Conservation (phyloP, 37 sponge, comb jelly and placozoan species). For the Axinella damicornis region DNA sequence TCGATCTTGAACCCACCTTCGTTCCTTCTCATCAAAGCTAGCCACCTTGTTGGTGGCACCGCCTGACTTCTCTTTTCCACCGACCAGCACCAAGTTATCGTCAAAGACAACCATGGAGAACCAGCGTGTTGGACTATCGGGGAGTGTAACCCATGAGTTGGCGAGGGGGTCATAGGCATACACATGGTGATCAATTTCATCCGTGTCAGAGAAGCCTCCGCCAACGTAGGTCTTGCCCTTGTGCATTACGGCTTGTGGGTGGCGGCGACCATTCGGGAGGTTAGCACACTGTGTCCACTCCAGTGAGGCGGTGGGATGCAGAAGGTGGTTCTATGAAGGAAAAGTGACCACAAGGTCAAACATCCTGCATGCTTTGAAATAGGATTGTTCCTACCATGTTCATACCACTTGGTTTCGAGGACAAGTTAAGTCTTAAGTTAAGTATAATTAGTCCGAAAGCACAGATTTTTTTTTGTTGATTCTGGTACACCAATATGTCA, state of each 20-base stretch:
- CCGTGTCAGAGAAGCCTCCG: neutral
- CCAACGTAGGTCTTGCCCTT: slow-evolving; percentile 26
- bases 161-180: neutral
- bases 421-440: too few species aligned
- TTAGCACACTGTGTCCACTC: neutral
- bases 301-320: neutral
- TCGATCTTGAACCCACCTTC: too few species aligned
- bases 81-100: slow-evolving; percentile 8
- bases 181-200: neutral
- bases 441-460: too few species aligned
- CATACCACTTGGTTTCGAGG: too few species aligned
- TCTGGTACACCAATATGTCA: too few species aligned
- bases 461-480: too few species aligned
- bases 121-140: neutral
- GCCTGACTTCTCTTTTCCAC: slow-evolving; percentile 7
- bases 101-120: slow-evolving; percentile 20
- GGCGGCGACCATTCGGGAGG: neutral
- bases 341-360: too few species aligned
- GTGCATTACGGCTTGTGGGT: slow-evolving; percentile 17
- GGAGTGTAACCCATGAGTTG: slow-evolving; percentile 12
- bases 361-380: too few species aligned
- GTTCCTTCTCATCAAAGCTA: neutral
- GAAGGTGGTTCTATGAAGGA: neutral
- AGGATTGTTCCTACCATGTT: too few species aligned
- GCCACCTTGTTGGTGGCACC: neutral